Conservation (phyloP, 1,140 invertebrate species). For the Frieseomelitta varia region DNA sequence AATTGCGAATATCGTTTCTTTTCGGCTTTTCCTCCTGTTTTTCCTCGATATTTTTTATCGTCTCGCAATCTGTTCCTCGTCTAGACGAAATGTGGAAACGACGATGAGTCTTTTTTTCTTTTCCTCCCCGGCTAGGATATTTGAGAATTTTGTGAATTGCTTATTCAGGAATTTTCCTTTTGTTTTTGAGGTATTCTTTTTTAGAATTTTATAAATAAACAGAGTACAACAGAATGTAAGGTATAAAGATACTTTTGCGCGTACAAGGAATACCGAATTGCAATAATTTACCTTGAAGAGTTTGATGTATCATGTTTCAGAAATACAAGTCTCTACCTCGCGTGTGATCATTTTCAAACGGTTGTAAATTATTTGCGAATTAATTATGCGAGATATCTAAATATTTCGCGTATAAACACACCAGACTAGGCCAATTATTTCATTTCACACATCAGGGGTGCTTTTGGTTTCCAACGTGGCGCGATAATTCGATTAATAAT, state of each 20-base stretch:
- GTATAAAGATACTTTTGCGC: too few relatives aligned
- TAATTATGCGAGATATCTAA: background rate
- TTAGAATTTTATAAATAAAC: too few relatives aligned
- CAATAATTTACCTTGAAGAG: too few relatives aligned
- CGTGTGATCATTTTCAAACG: background rate
- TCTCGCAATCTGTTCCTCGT: background rate
- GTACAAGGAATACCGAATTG: too few relatives aligned
- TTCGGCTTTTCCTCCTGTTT: background rate
- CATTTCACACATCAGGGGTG: background rate
- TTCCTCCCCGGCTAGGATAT: background rate
- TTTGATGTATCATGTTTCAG: background rate
- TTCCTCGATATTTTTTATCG: background rate
- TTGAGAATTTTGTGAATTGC: background rate
- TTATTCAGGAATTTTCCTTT: too few relatives aligned
- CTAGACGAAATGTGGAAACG: too few relatives aligned
- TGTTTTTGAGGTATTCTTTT: too few relatives aligned
- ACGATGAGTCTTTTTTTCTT: background rate
- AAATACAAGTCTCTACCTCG: background rate
- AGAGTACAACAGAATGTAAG: too few relatives aligned
- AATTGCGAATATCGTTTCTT: constrained; percentile 17
- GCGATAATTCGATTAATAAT: background rate
- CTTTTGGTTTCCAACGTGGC: background rate
- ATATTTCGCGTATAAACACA: background rate
- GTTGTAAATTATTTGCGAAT: background rate
- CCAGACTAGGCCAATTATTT: background rate